phyloP scores from a whole-genome alignment of 92 coral and sea anemone species.

The Desmophyllum pertusum region DNA sequence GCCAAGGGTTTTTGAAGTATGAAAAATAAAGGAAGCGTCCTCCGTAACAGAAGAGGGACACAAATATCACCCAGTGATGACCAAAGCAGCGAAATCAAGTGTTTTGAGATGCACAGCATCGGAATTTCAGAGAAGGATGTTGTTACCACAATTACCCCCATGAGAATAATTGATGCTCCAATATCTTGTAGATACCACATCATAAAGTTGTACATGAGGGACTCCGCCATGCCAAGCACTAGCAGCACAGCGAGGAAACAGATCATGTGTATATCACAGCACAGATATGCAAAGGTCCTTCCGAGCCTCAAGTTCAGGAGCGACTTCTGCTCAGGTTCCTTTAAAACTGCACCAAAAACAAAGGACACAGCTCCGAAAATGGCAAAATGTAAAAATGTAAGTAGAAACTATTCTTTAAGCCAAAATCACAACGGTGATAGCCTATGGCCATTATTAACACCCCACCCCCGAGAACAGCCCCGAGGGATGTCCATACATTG shows the following conservation, averaged over 20 bases:
- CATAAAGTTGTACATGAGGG: constrained; percentile 83
- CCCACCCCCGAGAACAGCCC: constrained; percentile 78
- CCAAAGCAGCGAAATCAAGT: constrained; percentile 77
- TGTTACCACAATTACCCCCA: constrained; percentile 78
- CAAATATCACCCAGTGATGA: constrained; percentile 77
- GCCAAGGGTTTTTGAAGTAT: constrained; percentile 71
- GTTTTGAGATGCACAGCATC: constrained; percentile 69
- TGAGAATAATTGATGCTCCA: constrained; percentile 72
- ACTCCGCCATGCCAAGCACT: constrained; percentile 92
- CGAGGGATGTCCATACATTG: constrained; percentile 71
- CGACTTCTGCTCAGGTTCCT: constrained; percentile 76
- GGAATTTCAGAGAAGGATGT: constrained; percentile 83
- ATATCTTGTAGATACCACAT: constrained; percentile 98
- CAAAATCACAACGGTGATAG: constrained; percentile 74
- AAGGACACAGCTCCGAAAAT: constrained; percentile 74
- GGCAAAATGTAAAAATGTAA: constrained; percentile 82
- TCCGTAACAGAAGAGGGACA: constrained; percentile 80
- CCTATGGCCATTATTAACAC: constrained; percentile 70
- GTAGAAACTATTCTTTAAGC: constrained; percentile 77
- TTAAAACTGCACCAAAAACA: constrained; percentile 68
- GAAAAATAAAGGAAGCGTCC: constrained; percentile 86
- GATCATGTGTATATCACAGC: constrained; percentile 75
- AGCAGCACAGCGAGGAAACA: constrained; percentile 76
- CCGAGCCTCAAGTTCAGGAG: constrained; percentile 71
- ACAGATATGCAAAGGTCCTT: constrained; percentile 64